Evolutionary conservation across 1,140 invertebrate genomes (phyloP), one percentile per base, ranked within the genome.

Genomic region (Rhopalosiphum padi): DNA sequence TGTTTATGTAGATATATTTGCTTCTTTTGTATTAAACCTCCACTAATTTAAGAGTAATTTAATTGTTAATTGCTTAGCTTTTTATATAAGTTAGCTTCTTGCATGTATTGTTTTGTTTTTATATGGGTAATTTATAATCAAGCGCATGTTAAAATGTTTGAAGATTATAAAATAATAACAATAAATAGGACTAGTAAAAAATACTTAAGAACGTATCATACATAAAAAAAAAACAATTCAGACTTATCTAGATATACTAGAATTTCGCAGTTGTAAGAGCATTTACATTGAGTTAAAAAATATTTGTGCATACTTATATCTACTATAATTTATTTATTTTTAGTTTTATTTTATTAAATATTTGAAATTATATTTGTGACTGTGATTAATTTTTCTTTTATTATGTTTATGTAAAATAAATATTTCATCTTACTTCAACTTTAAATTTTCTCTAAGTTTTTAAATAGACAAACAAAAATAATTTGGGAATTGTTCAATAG

Each of bases 51-150:
- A 25, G 37, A 9, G 22, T 89, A 41, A 41, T 25, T 90, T 60
- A 68, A 43, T 89, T 51, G 9, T 46, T 85, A 87, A 89, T 89
- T 35, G 88, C 88, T 89, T 89, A 37, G 88, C 88, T 89, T 89
- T 89, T 55, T 41, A 55, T n/a, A 25, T 55, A 55, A 89, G 21
- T 53, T 89, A 55, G 25, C 53, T 55, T 55, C 35, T 53, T 89
- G 88, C 35, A 89, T 55, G 88, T 41, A 15, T 55, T 35, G n/a
- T 51, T 37, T 37, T 89, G 8, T 53, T 89, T 89, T 37, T 35
- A 88, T 51, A 88, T 87, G 46, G 21, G 46, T 22, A 87, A 51
- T 88, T n/a, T 86, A 46, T 46, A 46, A 48, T 35, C 53, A 51
- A 51, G 35, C 53, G 22, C 18, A 87, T 21, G 25, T 23, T 83